Percentiles rank a stretch among this genome's conserved stretches.
Evolutionary conservation across 2,113 vertebrate species (phyloP).

Genomic region (Callospermophilus lateralis): DNA sequence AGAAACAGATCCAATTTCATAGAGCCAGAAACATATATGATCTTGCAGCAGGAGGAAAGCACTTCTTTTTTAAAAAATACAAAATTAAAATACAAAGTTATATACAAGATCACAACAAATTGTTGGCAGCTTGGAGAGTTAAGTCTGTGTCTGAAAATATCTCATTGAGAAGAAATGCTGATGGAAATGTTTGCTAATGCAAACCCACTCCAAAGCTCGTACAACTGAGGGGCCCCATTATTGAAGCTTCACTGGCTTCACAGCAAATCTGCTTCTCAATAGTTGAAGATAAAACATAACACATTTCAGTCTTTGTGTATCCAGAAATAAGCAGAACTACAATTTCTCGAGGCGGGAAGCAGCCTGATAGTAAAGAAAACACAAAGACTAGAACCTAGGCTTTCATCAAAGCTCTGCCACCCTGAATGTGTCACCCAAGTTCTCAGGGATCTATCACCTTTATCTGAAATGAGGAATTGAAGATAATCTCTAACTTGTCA

Average conservation of each 20-base stretch:
- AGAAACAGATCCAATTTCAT: constrained; percentile 32
- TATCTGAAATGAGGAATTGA: not conserved
- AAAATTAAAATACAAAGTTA: constrained; percentile 23
- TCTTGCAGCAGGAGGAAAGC: not conserved
- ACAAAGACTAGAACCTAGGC: not conserved
- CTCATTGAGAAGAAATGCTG: not conserved
- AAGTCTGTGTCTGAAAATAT: not conserved
- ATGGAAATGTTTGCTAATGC: not conserved
- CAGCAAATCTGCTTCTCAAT: not conserved
- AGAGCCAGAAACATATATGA: not conserved
- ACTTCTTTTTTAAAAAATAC: constrained; percentile 25
- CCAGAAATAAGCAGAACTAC: constrained; percentile 14
- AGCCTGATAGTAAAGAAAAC: not conserved
- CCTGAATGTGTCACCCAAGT: not conserved
- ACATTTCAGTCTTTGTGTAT: not conserved
- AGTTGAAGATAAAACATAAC: not conserved
- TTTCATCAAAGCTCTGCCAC: not conserved
- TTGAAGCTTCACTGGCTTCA: not conserved
- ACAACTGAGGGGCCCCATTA: not conserved
- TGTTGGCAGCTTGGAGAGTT: not conserved
- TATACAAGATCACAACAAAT: constrained; percentile 32
- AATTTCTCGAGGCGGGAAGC: not conserved
- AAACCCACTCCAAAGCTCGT: not conserved
- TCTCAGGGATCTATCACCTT: not conserved
- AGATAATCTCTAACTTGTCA: not conserved